A percentile compares a stretch with the other conserved stretches of the same genome.
Conservation (phyloP, 2,888 invertebrate genomes). For the Cheilosia soror region DNA sequence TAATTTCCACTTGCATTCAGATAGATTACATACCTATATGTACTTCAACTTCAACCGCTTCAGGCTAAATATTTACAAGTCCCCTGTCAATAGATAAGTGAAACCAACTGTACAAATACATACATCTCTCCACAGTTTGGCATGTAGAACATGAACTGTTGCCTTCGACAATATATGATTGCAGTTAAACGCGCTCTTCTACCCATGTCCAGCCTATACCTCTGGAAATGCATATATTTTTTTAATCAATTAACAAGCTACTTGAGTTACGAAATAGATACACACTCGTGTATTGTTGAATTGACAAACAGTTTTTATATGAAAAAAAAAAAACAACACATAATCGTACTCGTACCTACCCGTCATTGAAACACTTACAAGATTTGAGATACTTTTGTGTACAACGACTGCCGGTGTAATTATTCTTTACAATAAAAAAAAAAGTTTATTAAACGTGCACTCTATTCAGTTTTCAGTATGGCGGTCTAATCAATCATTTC, state of each 20-base stretch:
- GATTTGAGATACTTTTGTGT: neutral
- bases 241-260: constrained; percentile 33
- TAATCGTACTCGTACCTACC: too few species aligned
- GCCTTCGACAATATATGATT: neutral
- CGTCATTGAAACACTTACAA: too few species aligned
- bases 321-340: neutral
- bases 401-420: neutral
- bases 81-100: neutral
- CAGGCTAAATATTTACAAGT: constrained; percentile 1
- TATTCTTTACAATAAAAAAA: neutral
- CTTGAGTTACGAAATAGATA: constrained; percentile 25
- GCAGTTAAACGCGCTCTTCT: neutral
- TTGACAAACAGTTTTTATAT: neutral
- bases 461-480: neutral
- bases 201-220: neutral
- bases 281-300: neutral
- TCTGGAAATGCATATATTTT: neutral
- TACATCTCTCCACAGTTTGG: neutral
- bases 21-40: neutral
- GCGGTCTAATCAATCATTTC: neutral
- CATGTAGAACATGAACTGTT: neutral
- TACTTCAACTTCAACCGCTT: neutral
- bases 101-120: neutral
- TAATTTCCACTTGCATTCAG: neutral
- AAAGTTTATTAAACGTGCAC: neutral